These are phyloP conservation scores for Bombus vancouverensis DNA, from an alignment of 1,140 invertebrate genomes.

Conservation along the genomic window DNA sequence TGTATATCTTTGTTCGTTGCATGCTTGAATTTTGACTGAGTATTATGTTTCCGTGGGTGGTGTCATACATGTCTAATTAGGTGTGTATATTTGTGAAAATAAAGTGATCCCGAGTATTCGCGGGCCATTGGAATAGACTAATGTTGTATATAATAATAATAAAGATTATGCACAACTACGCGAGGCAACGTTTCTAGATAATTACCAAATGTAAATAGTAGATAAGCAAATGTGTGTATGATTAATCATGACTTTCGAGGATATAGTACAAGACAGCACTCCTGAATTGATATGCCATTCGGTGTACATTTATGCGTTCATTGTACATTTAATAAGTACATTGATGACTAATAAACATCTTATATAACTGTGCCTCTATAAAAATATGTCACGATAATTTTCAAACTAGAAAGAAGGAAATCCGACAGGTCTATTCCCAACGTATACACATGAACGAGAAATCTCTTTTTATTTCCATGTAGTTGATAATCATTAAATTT, in stretches of 20 bases:
- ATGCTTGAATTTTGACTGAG: slow-evolving; percentile 11
- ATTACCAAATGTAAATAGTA: slow-evolving; percentile 60
- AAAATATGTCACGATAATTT: slow-evolving; percentile 7
- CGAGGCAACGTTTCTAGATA: not conserved
- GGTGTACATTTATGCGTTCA: slow-evolving; percentile 56
- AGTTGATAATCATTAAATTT: not conserved
- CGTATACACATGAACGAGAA: no score
- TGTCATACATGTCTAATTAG: not conserved
- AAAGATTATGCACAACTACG: slow-evolving; percentile 46
- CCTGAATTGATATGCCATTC: slow-evolving; percentile 64
- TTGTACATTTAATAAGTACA: slow-evolving; percentile 68
- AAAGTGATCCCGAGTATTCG: not conserved
- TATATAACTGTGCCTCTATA: slow-evolving; percentile 43
- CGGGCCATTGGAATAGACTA: not conserved
- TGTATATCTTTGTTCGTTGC: slow-evolving; percentile 34
- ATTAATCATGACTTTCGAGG: slow-evolving; percentile 44
- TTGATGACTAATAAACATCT: slow-evolving; percentile 64
- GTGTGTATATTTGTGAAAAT: not conserved
- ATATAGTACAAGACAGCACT: slow-evolving; percentile 65
- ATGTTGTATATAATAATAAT: slow-evolving; percentile 36
- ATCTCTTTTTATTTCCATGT: not conserved
- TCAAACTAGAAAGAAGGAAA: no score
- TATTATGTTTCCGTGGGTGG: not conserved
- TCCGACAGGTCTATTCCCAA: no score
- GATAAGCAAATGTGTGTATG: slow-evolving; percentile 32